A percentile compares a stretch with the other conserved stretches of the same genome.
Conservation (phyloP, 2,113 vertebrate species). For the Epinephelus fuscoguttatus region DNA sequence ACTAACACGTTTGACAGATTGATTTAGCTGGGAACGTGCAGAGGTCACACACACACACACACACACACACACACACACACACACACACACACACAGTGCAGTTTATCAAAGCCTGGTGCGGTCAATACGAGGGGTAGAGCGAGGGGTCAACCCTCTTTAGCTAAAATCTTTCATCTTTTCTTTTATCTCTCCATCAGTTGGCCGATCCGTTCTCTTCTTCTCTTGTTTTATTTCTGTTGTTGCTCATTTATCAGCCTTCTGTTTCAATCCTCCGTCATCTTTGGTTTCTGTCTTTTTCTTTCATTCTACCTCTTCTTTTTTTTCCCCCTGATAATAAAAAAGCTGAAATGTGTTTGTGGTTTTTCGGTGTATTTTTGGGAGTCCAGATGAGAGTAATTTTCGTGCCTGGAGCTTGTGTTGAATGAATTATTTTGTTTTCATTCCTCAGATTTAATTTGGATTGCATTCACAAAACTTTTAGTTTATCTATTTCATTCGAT, state of each 20-base stretch:
- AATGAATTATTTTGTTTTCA: background rate
- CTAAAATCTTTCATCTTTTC: constrained; percentile 76
- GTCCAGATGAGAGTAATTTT: background rate
- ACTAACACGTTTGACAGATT: constrained; percentile 77
- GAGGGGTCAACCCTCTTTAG: constrained; percentile 73
- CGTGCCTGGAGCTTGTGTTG: background rate
- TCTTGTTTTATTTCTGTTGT: background rate
- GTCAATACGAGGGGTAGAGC: constrained; percentile 71
- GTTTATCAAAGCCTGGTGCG: constrained; percentile 75
- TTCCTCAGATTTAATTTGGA: background rate
- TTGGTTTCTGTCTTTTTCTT: background rate
- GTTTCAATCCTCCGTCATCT: background rate
- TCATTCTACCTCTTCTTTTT: no score
- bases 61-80: constrained; percentile 25
- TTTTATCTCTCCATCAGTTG: constrained; percentile 55
- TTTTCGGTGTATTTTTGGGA: background rate
- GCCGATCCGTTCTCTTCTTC: background rate
- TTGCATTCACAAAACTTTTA: no score
- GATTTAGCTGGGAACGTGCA: constrained; percentile 73
- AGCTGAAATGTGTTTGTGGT: background rate
- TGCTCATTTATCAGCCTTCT: background rate
- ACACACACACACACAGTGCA: constrained; percentile 39
- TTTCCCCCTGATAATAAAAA: background rate
- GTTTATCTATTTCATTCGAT: background rate
- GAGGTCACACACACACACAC: constrained; percentile 58